phyloP scores from a whole-genome alignment of 2,113 vertebrate species.

The Dascyllus trimaculatus region DNA sequence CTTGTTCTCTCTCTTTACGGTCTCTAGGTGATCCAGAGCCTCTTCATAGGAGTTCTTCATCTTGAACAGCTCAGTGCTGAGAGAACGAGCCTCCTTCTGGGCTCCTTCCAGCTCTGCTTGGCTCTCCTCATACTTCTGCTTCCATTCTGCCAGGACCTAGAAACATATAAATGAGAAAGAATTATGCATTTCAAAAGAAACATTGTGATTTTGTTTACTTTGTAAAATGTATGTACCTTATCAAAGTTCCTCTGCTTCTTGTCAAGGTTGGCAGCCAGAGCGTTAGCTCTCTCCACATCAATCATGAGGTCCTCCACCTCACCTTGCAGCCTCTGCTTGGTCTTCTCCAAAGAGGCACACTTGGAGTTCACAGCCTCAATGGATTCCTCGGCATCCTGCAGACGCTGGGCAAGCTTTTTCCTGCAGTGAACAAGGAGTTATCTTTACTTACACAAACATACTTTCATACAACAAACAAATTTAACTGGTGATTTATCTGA shows the following conservation, averaged over 20 bases:
- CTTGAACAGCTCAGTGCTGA: conserved; percentile 72
- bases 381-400: conserved; percentile 76
- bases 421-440: conserved; percentile 15
- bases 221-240: too few relatives aligned
- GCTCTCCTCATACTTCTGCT: conserved; percentile 87
- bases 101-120: conserved; percentile 87
- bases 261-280: conserved; percentile 80
- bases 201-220: too few relatives aligned
- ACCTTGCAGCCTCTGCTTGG: conserved; percentile 81
- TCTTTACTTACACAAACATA: too few relatives aligned
- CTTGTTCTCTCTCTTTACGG: conserved; percentile 71
- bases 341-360: conserved; percentile 83
- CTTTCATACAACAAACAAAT: too few relatives aligned
- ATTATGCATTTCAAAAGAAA: too few relatives aligned
- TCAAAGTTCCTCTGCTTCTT: conserved; percentile 85
- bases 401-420: conserved; percentile 78
- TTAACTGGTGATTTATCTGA: too few relatives aligned
- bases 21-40: conserved; percentile 63
- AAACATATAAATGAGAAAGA: neutral
- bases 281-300: conserved; percentile 83
- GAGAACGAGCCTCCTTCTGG: conserved; percentile 81
- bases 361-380: conserved; percentile 82
- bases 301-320: conserved; percentile 85
- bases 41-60: conserved; percentile 67
- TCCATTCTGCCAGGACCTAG: conserved; percentile 84